A percentile compares a stretch with the other conserved stretches of the same genome.
phyloP scores from a whole-genome alignment of 2,888 invertebrate genomes.

The Trichopoda pennipes region DNA sequence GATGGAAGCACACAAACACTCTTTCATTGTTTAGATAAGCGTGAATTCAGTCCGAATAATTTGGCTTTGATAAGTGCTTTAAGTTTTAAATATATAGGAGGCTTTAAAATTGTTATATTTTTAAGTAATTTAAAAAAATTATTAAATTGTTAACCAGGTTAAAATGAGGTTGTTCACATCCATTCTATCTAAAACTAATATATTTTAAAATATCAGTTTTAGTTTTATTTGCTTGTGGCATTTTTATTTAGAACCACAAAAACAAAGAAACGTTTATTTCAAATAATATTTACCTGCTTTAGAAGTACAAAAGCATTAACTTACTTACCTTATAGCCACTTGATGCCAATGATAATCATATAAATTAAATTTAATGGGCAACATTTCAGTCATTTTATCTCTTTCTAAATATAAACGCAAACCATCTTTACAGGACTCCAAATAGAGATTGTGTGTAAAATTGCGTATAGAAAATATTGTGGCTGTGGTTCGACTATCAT shows the following conservation, averaged over 20 bases:
- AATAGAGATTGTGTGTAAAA: slow-evolving; percentile 79
- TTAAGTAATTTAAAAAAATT: no score
- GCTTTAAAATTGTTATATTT: no score
- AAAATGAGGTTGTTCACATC: no score
- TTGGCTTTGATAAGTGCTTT: no score
- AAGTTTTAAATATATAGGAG: no score
- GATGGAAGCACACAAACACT: no score
- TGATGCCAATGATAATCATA: slow-evolving; percentile 81
- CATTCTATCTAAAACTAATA: no score
- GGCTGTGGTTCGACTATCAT: slow-evolving; percentile 73
- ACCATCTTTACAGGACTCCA: slow-evolving; percentile 79
- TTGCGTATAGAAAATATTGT: slow-evolving; percentile 80
- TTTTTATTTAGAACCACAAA: neutral
- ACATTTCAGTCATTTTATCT: slow-evolving; percentile 81
- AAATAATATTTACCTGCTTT: slow-evolving; percentile 15
- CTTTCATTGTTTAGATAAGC: no score
- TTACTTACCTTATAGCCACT: slow-evolving; percentile 80
- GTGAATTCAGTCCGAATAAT: no score
- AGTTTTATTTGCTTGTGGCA: no score
- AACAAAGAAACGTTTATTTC: neutral
- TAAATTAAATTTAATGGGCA: slow-evolving; percentile 80
- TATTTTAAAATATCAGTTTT: no score
- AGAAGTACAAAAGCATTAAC: slow-evolving; percentile 14
- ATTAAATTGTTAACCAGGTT: no score
- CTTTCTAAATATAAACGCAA: slow-evolving; percentile 80